Conservation (phyloP, 1,140 invertebrate species). For the Watersipora subatra region DNA sequence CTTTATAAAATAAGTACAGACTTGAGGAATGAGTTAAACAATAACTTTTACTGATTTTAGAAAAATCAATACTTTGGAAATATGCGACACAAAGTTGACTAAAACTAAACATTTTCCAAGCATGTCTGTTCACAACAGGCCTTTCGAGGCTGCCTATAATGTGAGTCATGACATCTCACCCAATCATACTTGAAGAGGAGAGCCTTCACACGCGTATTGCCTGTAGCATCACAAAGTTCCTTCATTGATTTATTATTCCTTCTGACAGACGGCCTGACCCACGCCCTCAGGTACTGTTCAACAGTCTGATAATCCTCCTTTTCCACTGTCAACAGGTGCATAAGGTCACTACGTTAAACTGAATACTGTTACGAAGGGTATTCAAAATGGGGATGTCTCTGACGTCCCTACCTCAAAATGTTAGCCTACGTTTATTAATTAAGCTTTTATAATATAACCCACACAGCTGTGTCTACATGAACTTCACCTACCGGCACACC, state of each 20-base stretch:
- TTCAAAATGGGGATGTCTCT: not conserved
- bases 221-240: not conserved
- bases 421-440: not conserved
- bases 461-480: not conserved
- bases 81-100: too few species aligned
- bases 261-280: not conserved
- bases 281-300: slow-evolving; percentile 2
- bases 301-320: not conserved
- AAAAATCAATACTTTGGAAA: too few species aligned
- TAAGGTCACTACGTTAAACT: not conserved
- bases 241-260: not conserved
- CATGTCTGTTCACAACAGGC: too few species aligned
- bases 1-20: too few species aligned
- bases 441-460: not conserved
- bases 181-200: not conserved
- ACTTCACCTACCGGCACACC: slow-evolving; percentile 1
- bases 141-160: too few species aligned
- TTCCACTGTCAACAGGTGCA: not conserved
- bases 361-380: not conserved
- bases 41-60: too few species aligned
- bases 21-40: too few species aligned
- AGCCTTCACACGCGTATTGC: not conserved
- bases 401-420: not conserved
- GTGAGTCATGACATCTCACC: too few species aligned
- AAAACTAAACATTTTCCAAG: too few species aligned